Evolutionary conservation across 2,113 vertebrate species (phyloP).

Genomic region (Rhinoderma darwinii): DNA sequence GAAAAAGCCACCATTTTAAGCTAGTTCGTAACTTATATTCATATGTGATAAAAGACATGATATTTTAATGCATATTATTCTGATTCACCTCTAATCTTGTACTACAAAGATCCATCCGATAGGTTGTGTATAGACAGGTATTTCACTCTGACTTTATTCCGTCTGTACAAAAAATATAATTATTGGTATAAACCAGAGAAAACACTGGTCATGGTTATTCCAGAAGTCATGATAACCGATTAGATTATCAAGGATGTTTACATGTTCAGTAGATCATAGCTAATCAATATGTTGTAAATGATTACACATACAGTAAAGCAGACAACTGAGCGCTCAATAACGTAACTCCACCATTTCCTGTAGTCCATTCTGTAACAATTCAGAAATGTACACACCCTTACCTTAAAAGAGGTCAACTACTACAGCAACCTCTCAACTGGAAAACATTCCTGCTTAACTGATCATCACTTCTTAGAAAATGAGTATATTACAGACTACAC

Average conservation of each 20-base stretch:
- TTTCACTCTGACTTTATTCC: too few relatives aligned
- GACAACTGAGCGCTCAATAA: conserved; percentile 1
- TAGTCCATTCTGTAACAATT: background rate
- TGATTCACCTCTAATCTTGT: too few relatives aligned
- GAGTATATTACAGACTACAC: background rate
- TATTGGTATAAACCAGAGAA: background rate
- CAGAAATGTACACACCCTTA: conserved; percentile 21
- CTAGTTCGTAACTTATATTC: too few relatives aligned
- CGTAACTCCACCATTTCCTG: background rate
- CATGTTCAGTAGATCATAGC: background rate
- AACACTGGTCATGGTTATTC: background rate
- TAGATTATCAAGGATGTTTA: background rate
- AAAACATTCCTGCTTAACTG: background rate
- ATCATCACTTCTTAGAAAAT: background rate
- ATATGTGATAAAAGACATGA: too few relatives aligned
- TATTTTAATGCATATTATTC: too few relatives aligned
- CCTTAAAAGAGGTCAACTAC: conserved; percentile 12
- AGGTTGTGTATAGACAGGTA: too few relatives aligned
- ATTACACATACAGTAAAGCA: conserved; percentile 8
- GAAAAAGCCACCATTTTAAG: too few relatives aligned
- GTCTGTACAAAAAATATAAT: too few relatives aligned
- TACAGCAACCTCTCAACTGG: background rate
- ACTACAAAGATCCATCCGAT: too few relatives aligned
- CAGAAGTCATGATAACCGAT: background rate
- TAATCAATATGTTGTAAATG: conserved; percentile 17